phyloP scores from a whole-genome alignment of 2,113 vertebrate species.

The Eclectus roratus region DNA sequence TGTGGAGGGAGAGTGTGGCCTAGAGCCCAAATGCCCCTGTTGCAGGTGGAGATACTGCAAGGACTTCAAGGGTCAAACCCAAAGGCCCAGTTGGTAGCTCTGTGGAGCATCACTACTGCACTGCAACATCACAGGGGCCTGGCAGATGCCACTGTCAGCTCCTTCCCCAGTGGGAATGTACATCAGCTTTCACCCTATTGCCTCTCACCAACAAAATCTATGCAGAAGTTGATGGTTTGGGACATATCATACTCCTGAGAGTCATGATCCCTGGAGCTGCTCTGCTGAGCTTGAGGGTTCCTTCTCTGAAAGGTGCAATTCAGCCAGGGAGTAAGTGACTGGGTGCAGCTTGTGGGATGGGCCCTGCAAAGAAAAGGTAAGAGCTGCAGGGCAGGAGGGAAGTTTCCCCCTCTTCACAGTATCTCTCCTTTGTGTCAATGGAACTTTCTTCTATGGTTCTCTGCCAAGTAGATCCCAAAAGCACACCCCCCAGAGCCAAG shows the following conservation, averaged over 20 bases:
- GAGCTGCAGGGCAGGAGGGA: background rate
- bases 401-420: slow-evolving; percentile 11
- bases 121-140: background rate
- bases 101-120: background rate
- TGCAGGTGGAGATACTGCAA: background rate
- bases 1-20: background rate
- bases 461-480: background rate
- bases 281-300: background rate
- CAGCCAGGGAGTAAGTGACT: background rate
- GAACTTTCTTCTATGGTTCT: background rate
- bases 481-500: background rate
- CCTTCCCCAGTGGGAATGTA: background rate
- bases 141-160: background rate
- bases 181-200: background rate
- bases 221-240: background rate
- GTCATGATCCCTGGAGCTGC: background rate
- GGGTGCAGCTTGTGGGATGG: background rate
- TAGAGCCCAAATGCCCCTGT: background rate
- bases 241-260: background rate
- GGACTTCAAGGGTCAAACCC: background rate
- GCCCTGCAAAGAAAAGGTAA: background rate
- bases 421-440: background rate
- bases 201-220: background rate
- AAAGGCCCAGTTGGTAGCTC: background rate
- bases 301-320: background rate